A percentile compares a stretch with the other conserved stretches of the same genome.
Evolutionary conservation across 1,140 invertebrate genomes (phyloP).

Genomic region (Pollicipes pollicipes): DNA sequence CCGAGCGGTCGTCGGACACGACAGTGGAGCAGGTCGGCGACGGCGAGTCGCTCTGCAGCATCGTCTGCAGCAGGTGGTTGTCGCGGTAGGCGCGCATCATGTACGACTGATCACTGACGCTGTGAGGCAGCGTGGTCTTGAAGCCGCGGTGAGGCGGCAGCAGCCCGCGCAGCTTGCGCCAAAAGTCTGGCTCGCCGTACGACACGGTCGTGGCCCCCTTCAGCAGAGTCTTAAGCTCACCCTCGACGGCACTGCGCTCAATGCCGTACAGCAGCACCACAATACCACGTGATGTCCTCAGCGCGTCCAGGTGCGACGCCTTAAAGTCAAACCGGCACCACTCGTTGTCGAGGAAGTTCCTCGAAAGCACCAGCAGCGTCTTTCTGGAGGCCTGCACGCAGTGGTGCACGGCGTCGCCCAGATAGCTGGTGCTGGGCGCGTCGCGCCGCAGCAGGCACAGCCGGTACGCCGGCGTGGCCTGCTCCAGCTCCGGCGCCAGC

Average conservation of each 20-base stretch:
- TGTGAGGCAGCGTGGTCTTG: neutral
- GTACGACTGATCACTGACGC: neutral
- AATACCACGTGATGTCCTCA: neutral
- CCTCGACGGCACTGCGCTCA: neutral
- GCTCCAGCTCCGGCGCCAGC: constrained; percentile 64
- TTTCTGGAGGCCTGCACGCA: constrained; percentile 40
- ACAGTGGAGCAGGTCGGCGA: constrained; percentile 3
- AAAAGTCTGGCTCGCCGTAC: constrained; percentile 1
- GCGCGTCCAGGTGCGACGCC: constrained; percentile 24
- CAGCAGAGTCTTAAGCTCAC: neutral
- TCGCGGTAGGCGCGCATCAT: neutral
- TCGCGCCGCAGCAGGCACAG: constrained; percentile 29
- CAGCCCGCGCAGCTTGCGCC: neutral
- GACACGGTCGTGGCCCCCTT: neutral
- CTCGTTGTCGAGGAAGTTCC: constrained; percentile 62
- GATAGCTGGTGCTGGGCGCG: constrained; percentile 41
- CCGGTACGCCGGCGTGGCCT: constrained; percentile 40
- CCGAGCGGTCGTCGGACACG: constrained; percentile 2
- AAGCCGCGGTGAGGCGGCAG: neutral
- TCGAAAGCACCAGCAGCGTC: constrained; percentile 77
- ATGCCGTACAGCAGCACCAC: constrained; percentile 3
- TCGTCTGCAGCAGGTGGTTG: neutral
- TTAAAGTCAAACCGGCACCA: constrained; percentile 25
- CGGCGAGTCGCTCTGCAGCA: neutral
- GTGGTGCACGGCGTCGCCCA: constrained; percentile 42